Percentiles rank a stretch among this genome's conserved stretches.
These are phyloP conservation scores for Rousettus madagascariensis DNA, from an alignment of 2,797 vertebrate species.

Conservation along the genomic window DNA sequence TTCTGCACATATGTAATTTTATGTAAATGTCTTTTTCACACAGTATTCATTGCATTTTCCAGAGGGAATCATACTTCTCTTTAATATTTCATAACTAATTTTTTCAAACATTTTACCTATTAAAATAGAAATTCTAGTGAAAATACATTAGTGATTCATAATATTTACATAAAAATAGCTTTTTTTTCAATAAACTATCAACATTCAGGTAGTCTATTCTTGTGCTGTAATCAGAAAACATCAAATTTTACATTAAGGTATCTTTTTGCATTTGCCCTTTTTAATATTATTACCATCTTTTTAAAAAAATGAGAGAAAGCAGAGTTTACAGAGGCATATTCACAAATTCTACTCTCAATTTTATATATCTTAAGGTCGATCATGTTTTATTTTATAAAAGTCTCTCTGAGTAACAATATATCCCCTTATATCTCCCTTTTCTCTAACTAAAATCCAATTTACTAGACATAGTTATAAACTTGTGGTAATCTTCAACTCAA, in stretches of 20 bases:
- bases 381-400: slow-evolving; percentile 5
- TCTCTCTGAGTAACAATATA: neutral
- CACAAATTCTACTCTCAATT: neutral
- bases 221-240: neutral
- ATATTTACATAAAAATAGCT: neutral
- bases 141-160: neutral
- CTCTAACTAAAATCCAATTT: neutral
- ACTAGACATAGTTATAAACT: neutral
- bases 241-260: neutral
- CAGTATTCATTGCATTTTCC: neutral
- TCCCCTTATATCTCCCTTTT: neutral
- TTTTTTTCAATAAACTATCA: neutral
- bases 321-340: neutral
- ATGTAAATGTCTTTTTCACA: neutral
- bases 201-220: neutral
- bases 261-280: neutral
- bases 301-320: neutral
- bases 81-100: neutral
- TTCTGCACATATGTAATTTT: neutral
- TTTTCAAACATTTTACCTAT: neutral
- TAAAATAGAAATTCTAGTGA: neutral
- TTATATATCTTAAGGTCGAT: neutral
- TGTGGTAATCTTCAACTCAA: neutral
- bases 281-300: slow-evolving; percentile 2
- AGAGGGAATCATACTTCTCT: neutral